These are phyloP conservation scores for Diplodus puntazzo DNA, from an alignment of 2,797 vertebrate genomes.

Conservation along the genomic window DNA sequence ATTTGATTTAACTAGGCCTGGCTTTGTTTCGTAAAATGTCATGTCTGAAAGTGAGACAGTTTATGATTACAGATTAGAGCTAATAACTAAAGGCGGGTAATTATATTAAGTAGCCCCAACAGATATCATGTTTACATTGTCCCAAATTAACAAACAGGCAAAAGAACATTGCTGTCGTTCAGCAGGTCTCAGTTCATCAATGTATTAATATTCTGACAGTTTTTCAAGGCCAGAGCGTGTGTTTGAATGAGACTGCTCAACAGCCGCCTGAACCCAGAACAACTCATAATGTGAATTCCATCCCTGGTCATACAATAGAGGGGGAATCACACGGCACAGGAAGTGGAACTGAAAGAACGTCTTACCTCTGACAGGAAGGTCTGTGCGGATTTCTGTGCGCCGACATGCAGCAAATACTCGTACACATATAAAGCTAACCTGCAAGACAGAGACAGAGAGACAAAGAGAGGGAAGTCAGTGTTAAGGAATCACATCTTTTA, in stretches of 20 bases:
- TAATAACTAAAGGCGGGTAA: constrained; percentile 62
- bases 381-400: constrained; percentile 97
- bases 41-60: constrained; percentile 38
- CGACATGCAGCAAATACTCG: constrained; percentile 95
- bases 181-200: constrained; percentile 15
- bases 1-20: constrained; percentile 36
- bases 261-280: constrained; percentile 54
- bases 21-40: constrained; percentile 47
- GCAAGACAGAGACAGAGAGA: constrained; percentile 72
- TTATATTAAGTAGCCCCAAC: constrained; percentile 54
- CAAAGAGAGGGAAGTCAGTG: constrained; percentile 45
- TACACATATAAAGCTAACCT: constrained; percentile 97
- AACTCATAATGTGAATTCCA: constrained; percentile 72
- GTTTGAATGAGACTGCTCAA: constrained; percentile 30
- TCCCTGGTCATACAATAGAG: constrained; percentile 68
- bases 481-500: constrained; percentile 23
- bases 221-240: constrained; percentile 7
- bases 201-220: constrained; percentile 21
- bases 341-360: constrained; percentile 63
- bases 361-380: constrained; percentile 98
- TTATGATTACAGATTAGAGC: constrained; percentile 65
- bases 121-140: constrained; percentile 61
- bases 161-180: constrained; percentile 34
- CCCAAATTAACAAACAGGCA: constrained; percentile 56
- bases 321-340: constrained; percentile 68